Percentiles rank a stretch among this genome's conserved stretches.
These are phyloP conservation scores for Protaetia brevitarsis DNA, from an alignment of 1,140 invertebrate genomes.

Conservation along the genomic window DNA sequence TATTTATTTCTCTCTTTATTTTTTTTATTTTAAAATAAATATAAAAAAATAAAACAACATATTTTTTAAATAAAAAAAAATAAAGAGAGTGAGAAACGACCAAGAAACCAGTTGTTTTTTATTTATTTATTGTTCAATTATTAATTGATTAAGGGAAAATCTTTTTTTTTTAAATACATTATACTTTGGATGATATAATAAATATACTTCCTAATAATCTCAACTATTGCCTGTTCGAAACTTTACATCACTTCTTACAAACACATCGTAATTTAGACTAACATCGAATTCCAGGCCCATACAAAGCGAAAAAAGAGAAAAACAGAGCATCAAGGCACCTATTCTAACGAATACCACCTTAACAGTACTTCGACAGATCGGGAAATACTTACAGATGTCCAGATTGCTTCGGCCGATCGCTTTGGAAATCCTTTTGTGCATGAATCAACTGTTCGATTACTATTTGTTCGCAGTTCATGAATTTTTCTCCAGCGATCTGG, in stretches of 20 bases:
- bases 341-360: constrained; percentile 85
- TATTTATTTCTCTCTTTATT: no score
- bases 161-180: no score
- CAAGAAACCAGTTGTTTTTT: no score
- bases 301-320: constrained; percentile 47
- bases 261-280: not conserved
- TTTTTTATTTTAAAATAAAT: no score
- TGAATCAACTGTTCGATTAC: constrained; percentile 94
- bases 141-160: no score
- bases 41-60: no score
- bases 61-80: no score
- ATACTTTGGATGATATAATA: no score
- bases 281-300: not conserved
- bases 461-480: constrained; percentile 88
- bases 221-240: no score
- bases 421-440: constrained; percentile 83
- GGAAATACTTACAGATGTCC: constrained; percentile 92
- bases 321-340: constrained; percentile 44
- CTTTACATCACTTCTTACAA: not conserved
- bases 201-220: no score
- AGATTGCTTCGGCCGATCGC: constrained; percentile 86
- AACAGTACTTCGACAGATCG: constrained; percentile 88
- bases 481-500: constrained; percentile 81
- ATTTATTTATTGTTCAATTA: no score
- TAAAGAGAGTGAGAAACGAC: no score